These are phyloP conservation scores for Charanyca ferruginea DNA, from an alignment of 2,888 invertebrate genomes.

Conservation along the genomic window DNA sequence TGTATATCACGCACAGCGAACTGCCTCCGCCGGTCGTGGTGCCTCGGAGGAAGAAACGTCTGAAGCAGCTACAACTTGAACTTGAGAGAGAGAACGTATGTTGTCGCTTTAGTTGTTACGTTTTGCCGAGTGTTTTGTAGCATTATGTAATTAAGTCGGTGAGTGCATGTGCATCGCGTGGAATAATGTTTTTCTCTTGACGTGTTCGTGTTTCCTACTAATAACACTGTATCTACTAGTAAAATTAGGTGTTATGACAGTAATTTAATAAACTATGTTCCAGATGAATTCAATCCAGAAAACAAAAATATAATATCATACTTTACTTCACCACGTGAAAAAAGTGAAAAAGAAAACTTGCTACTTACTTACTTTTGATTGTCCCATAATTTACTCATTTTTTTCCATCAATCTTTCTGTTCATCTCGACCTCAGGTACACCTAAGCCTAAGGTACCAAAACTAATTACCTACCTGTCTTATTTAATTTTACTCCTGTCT, in stretches of 20 bases:
- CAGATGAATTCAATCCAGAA: not conserved
- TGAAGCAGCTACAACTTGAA: constrained; percentile 84
- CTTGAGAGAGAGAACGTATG: constrained; percentile 78
- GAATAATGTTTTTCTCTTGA: constrained; percentile 39
- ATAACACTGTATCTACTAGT: not conserved
- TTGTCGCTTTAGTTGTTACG: constrained; percentile 59
- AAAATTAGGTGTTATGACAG: not conserved
- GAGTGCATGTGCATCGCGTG: constrained; percentile 62
- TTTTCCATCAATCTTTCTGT: not conserved
- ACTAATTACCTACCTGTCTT: constrained; percentile 4
- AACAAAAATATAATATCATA: no score
- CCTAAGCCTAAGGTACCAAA: constrained; percentile 21
- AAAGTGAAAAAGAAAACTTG: no score
- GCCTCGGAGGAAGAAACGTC: constrained; percentile 86
- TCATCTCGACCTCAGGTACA: constrained; percentile 1
- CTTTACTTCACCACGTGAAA: no score
- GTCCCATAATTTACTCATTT: not conserved
- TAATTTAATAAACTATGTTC: not conserved
- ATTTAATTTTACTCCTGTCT: constrained; percentile 29
- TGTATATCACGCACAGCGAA: constrained; percentile 86
- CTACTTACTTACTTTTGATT: constrained; percentile 9
- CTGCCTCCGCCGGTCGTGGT: constrained; percentile 85
- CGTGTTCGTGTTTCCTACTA: constrained; percentile 35
- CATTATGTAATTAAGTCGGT: constrained; percentile 66
- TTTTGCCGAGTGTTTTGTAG: constrained; percentile 56